Evolutionary conservation across 1,140 invertebrate species (phyloP).

Genomic region (Mactra quadrangularis): DNA sequence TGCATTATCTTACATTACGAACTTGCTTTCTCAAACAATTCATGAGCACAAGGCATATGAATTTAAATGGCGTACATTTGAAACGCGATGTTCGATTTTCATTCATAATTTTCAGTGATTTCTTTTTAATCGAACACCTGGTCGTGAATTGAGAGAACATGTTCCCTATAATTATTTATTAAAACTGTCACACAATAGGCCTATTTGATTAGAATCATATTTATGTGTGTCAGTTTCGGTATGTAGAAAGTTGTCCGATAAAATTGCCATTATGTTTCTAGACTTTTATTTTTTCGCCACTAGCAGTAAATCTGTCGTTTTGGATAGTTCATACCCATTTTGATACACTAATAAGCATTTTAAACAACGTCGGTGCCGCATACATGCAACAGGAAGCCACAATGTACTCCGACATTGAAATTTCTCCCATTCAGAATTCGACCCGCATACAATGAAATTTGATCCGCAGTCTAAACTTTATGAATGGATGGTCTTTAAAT

Average conservation of each 20-base stretch:
- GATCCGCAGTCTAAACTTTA: not conserved
- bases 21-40: no score
- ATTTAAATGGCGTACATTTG: no score
- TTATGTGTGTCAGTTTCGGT: no score
- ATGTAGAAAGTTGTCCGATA: no score
- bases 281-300: not conserved
- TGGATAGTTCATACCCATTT: not conserved
- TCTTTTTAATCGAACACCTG: no score
- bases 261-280: not conserved
- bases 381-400: not conserved
- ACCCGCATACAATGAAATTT: not conserved
- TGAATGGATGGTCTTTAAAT: conserved; percentile 4
- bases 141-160: no score
- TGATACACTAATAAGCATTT: not conserved
- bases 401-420: not conserved
- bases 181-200: not conserved
- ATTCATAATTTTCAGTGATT: no score
- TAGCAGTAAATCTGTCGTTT: conserved; percentile 16
- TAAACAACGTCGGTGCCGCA: not conserved
- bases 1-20: no score
- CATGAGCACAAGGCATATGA: no score
- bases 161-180: conserved; percentile 15
- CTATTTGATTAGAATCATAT: no score
- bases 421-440: not conserved
- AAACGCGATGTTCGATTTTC: no score